These are phyloP conservation scores for Paracanthobrama guichenoti DNA, from an alignment of 2,113 vertebrate species.

Conservation along the genomic window DNA sequence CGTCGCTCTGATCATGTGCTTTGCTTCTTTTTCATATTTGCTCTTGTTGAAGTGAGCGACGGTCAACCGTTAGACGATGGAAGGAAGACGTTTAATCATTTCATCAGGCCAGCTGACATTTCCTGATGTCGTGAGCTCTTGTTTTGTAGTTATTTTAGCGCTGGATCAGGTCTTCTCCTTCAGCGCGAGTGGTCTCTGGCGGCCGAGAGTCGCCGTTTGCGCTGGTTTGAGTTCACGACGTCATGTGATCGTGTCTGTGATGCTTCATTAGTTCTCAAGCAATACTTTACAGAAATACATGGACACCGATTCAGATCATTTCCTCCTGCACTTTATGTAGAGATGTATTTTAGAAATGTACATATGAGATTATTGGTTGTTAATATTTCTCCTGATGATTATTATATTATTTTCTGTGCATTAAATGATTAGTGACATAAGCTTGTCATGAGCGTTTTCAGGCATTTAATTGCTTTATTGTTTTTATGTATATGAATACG, in stretches of 20 bases:
- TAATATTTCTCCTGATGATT: slow-evolving; percentile 31
- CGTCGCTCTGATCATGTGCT: not conserved
- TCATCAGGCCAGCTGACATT: too few species aligned
- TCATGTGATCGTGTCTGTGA: too few species aligned
- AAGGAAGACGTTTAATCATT: too few species aligned
- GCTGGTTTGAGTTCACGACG: too few species aligned
- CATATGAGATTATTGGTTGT: slow-evolving; percentile 26
- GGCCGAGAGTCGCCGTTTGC: too few species aligned
- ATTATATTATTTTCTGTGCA: slow-evolving; percentile 3
- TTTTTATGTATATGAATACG: slow-evolving; percentile 7
- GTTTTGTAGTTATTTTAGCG: too few species aligned
- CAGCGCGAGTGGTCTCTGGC: too few species aligned
- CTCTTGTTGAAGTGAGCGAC: not conserved
- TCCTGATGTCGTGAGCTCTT: too few species aligned
- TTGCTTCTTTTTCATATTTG: not conserved
- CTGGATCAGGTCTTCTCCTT: too few species aligned
- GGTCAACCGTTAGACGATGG: too few species aligned
- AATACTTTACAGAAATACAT: not conserved
- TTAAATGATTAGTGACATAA: slow-evolving; percentile 28
- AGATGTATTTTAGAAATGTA: slow-evolving; percentile 47
- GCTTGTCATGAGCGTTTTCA: slow-evolving; percentile 5
- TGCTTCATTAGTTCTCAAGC: not conserved
- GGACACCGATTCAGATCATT: not conserved
- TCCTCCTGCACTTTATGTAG: slow-evolving; percentile 49
- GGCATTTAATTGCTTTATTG: not conserved